These are phyloP conservation scores for Perognathus longimembris DNA, from an alignment of 2,113 vertebrate genomes.

Conservation along the genomic window DNA sequence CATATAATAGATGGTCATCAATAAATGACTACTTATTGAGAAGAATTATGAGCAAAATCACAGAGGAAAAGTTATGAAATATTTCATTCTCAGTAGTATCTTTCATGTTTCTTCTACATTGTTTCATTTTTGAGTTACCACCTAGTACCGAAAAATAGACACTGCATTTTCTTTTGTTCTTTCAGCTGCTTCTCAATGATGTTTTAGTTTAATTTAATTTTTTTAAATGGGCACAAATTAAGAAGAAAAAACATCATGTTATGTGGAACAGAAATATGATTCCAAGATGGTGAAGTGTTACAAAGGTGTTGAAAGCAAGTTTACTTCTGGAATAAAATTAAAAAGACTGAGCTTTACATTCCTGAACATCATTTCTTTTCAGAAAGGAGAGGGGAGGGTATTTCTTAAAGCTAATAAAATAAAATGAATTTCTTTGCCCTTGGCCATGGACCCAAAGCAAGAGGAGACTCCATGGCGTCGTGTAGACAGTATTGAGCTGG, in stretches of 20 bases:
- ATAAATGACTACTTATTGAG: background rate
- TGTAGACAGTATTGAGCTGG: background rate
- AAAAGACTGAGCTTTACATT: background rate
- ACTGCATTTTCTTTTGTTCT: background rate
- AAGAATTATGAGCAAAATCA: background rate
- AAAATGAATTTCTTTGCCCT: background rate
- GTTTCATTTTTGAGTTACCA: background rate
- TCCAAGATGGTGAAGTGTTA: conserved; percentile 5
- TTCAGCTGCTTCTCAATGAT: background rate
- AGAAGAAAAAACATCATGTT: background rate
- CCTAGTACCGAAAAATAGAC: background rate
- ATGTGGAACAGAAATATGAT: background rate
- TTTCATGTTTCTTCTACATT: background rate
- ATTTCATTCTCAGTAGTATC: background rate
- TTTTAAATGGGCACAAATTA: background rate
- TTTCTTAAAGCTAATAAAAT: background rate
- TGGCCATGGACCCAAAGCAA: background rate
- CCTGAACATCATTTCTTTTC: background rate
- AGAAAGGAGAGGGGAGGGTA: background rate
- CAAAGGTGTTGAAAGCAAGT: background rate
- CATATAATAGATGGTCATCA: background rate
- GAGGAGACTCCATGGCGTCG: background rate
- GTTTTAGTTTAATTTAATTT: background rate
- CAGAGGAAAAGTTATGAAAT: background rate
- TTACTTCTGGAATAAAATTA: background rate